Percentiles rank a stretch among this genome's conserved stretches.
These are phyloP conservation scores for Drosophila guanche DNA, from an alignment of 1,140 invertebrate species.

Conservation along the genomic window DNA sequence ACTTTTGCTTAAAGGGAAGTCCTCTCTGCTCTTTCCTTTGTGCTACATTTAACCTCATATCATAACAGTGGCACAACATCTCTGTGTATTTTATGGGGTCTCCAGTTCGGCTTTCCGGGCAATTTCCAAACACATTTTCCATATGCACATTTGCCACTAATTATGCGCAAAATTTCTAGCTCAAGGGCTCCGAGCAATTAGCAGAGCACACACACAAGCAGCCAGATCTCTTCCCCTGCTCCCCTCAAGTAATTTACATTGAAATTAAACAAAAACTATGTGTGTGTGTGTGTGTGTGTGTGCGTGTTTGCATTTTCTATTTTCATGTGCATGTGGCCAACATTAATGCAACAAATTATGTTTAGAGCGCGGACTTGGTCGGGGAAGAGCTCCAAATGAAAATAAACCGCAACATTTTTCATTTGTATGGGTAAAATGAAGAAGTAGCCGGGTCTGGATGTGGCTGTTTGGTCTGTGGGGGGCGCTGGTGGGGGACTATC, in stretches of 20 bases:
- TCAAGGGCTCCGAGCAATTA: slow-evolving; percentile 79
- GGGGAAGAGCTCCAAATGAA: slow-evolving; percentile 76
- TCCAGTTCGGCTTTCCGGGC: slow-evolving; percentile 27
- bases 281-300: slow-evolving; percentile 13
- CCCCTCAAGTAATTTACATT: slow-evolving; percentile 76
- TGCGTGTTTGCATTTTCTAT: slow-evolving; percentile 19
- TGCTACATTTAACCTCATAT: slow-evolving; percentile 12
- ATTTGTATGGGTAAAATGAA: slow-evolving; percentile 73
- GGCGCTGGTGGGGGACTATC: slow-evolving; percentile 49
- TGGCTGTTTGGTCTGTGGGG: slow-evolving; percentile 1
- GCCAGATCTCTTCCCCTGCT: background rate
- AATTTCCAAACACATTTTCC: slow-evolving; percentile 64
- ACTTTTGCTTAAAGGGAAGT: slow-evolving; percentile 13
- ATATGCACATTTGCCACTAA: slow-evolving; percentile 79
- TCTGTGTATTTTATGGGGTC: background rate
- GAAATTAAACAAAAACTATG: slow-evolving; percentile 79
- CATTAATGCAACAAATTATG: slow-evolving; percentile 82
- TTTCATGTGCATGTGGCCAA: slow-evolving; percentile 69
- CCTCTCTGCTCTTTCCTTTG: too few relatives aligned
- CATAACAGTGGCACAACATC: background rate
- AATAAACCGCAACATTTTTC: slow-evolving; percentile 82
- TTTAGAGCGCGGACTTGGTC: slow-evolving; percentile 61
- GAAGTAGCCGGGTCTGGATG: slow-evolving; percentile 39
- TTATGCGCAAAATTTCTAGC: slow-evolving; percentile 81
- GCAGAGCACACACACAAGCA: slow-evolving; percentile 46